phyloP scores from a whole-genome alignment of 2,797 vertebrate genomes.

The Petrocephalus schoutedeni region DNA sequence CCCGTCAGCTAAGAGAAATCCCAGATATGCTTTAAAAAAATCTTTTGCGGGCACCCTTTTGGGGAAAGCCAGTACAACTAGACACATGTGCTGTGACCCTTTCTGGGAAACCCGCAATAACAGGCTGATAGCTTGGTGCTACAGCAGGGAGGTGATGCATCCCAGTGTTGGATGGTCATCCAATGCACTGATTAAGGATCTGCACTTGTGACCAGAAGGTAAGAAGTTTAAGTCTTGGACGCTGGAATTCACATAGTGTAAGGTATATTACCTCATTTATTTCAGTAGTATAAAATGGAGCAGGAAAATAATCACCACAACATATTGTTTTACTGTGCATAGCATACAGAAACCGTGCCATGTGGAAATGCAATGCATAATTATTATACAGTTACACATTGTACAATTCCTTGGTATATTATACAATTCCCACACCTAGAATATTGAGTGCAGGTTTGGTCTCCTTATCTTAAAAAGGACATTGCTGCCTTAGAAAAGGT shows the following conservation, averaged over 20 bases:
- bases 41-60: not conserved
- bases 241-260: not conserved
- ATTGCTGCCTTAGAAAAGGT: too few relatives aligned
- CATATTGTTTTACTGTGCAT: too few relatives aligned
- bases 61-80: not conserved
- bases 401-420: too few relatives aligned
- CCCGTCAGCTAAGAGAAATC: not conserved
- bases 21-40: not conserved
- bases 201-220: not conserved
- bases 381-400: too few relatives aligned
- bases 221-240: not conserved
- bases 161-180: not conserved
- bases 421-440: too few relatives aligned
- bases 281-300: not conserved
- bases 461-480: too few relatives aligned
- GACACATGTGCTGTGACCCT: not conserved
- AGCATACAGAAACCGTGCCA: too few relatives aligned
- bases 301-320: too few relatives aligned
- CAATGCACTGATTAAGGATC: not conserved
- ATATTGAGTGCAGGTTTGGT: too few relatives aligned
- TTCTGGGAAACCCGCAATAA: not conserved
- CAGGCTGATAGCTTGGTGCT: not conserved
- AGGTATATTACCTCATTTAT: not conserved
- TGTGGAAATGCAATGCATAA: too few relatives aligned
- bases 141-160: not conserved